phyloP scores from a whole-genome alignment of 2,113 vertebrate genomes.

The Nothocercus nigrocapillus region DNA sequence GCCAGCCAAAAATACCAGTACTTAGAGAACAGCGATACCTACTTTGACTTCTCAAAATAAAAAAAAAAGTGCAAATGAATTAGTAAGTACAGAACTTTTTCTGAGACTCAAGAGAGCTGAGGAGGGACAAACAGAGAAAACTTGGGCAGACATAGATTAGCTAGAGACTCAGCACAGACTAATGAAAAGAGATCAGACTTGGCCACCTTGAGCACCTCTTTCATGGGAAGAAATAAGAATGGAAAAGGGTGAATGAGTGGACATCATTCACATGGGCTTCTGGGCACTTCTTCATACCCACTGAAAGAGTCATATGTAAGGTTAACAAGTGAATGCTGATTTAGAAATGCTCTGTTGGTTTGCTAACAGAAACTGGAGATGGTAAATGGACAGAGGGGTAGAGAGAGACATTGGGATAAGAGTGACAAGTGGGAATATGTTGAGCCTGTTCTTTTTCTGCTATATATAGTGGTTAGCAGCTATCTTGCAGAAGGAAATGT shows the following conservation, averaged over 20 bases:
- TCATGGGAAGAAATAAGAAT: background rate
- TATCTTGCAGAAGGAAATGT: conserved; percentile 61
- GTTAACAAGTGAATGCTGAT: background rate
- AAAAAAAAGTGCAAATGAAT: background rate
- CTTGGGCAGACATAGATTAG: background rate
- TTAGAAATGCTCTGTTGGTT: conserved; percentile 10
- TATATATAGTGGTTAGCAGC: conserved; percentile 57
- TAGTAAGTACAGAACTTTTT: background rate
- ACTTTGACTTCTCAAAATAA: background rate
- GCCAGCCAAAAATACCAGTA: conserved; percentile 15
- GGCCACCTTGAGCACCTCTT: background rate
- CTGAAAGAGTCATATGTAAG: background rate
- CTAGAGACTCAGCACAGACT: background rate
- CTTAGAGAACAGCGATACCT: conserved; percentile 34
- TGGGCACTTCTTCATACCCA: background rate
- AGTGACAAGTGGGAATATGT: conserved; percentile 61
- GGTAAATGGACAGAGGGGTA: conserved; percentile 38
- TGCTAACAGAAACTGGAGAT: conserved; percentile 20
- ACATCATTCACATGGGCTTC: conserved; percentile 7
- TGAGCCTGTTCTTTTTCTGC: conserved; percentile 41
- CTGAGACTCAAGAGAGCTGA: conserved; percentile 2
- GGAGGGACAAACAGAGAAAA: background rate
- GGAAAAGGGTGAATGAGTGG: background rate
- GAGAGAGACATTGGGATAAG: conserved; percentile 37
- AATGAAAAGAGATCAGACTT: background rate